Conservation (phyloP, 2,888 invertebrate species). For the Clostera curtula region DNA sequence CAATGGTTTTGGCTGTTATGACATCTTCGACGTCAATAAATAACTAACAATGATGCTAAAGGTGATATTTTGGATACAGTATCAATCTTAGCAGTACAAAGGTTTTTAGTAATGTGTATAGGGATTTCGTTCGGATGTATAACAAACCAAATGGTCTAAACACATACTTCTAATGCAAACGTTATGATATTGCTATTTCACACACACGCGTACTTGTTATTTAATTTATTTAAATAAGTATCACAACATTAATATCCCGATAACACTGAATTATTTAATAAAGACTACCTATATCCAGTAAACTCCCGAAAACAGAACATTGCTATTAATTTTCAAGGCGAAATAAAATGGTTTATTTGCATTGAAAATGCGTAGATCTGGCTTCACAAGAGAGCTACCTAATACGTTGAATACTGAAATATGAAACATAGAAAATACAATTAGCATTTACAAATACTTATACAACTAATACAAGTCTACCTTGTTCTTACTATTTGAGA, state of each 20-base stretch:
- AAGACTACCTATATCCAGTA: not conserved
- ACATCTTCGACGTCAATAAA: too few species aligned
- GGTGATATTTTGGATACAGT: too few species aligned
- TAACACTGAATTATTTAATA: not conserved
- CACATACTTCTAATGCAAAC: too few species aligned
- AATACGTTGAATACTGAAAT: not conserved
- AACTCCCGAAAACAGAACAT: slow-evolving; percentile 13
- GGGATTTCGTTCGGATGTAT: too few species aligned
- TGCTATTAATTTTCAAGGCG: slow-evolving; percentile 11
- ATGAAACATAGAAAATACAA: not conserved
- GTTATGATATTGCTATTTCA: too few species aligned
- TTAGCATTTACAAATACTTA: not conserved
- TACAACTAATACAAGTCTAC: not conserved
- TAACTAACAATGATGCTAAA: too few species aligned
- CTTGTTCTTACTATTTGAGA: too few species aligned
- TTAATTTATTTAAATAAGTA: not conserved
- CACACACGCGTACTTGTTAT: too few species aligned
- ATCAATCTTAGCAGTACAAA: too few species aligned
- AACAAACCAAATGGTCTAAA: too few species aligned
- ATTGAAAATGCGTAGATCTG: slow-evolving; percentile 9
- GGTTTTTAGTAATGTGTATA: too few species aligned
- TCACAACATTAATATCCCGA: not conserved
- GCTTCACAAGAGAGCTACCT: not conserved
- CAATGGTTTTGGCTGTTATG: too few species aligned
- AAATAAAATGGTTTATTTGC: slow-evolving; percentile 28